These are phyloP conservation scores for Pterobdella sp. DNA, from an alignment of 2,888 invertebrate species.

Conservation along the genomic window DNA sequence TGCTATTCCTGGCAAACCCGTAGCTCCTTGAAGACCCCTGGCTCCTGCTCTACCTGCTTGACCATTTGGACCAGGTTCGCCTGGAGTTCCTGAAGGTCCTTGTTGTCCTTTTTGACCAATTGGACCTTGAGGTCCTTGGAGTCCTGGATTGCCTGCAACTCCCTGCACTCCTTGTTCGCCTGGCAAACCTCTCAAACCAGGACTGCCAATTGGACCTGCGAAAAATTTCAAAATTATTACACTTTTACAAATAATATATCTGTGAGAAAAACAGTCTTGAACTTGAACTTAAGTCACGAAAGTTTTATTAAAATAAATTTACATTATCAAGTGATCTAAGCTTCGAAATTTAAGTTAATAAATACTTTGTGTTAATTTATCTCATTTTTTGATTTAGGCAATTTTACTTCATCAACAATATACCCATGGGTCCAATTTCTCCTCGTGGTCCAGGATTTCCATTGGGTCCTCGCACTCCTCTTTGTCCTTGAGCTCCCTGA, in stretches of 20 bases:
- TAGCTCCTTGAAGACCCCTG: constrained; percentile 2
- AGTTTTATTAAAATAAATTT: too few species aligned
- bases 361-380: too few species aligned
- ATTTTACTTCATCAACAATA: too few species aligned
- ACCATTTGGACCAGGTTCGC: background rate
- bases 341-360: too few species aligned
- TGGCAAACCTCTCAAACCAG: constrained; percentile 9
- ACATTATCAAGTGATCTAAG: too few species aligned
- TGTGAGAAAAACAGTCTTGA: too few species aligned
- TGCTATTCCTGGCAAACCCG: constrained; percentile 19
- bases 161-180: constrained; percentile 4
- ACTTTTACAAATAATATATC: too few species aligned
- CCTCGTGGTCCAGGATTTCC: constrained; percentile 33
- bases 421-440: constrained; percentile 34
- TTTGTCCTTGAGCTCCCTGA: constrained; percentile 31
- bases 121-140: background rate
- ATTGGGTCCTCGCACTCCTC: constrained; percentile 24
- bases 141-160: constrained; percentile 2
- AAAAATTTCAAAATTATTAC: too few species aligned
- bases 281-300: too few species aligned
- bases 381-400: too few species aligned
- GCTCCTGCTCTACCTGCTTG: constrained; percentile 2
- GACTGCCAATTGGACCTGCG: background rate
- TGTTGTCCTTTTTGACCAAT: background rate
- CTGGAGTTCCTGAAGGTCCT: background rate